These are phyloP conservation scores for Tenthredo mesomela DNA, from an alignment of 2,888 invertebrate species.

Conservation along the genomic window DNA sequence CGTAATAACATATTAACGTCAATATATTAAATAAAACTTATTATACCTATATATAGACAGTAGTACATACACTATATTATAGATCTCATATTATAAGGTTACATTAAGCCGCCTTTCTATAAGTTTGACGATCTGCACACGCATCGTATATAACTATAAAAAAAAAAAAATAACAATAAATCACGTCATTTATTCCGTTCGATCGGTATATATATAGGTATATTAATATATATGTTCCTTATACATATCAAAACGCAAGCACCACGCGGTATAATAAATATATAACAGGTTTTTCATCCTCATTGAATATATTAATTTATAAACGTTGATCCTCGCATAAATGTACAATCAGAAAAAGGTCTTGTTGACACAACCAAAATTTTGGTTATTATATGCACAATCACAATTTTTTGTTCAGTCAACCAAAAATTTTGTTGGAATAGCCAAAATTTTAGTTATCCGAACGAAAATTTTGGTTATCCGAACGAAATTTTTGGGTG, in stretches of 20 bases:
- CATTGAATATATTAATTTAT: not conserved
- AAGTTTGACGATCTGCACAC: not conserved
- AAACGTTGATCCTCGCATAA: not conserved
- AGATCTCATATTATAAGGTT: not conserved
- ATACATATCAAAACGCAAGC: not conserved
- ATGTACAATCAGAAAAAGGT: no score
- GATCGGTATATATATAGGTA: not conserved
- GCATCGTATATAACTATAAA: no score
- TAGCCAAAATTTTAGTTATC: no score
- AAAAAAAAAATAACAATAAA: constrained; percentile 4
- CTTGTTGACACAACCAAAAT: no score
- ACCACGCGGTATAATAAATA: not conserved
- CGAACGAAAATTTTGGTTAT: no score
- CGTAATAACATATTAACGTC: not conserved
- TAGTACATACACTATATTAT: not conserved
- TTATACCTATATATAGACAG: not conserved
- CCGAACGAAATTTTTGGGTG: no score
- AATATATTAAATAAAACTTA: not conserved
- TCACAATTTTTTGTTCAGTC: no score
- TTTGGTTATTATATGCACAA: no score
- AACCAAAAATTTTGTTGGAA: no score
- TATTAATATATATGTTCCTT: not conserved
- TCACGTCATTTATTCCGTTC: not conserved
- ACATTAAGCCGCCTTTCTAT: not conserved
- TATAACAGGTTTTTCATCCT: constrained; percentile 4